Base-by-base conservation (phyloP, 2,888 invertebrate genomes). In the Sicus ferrugineus region DNA sequence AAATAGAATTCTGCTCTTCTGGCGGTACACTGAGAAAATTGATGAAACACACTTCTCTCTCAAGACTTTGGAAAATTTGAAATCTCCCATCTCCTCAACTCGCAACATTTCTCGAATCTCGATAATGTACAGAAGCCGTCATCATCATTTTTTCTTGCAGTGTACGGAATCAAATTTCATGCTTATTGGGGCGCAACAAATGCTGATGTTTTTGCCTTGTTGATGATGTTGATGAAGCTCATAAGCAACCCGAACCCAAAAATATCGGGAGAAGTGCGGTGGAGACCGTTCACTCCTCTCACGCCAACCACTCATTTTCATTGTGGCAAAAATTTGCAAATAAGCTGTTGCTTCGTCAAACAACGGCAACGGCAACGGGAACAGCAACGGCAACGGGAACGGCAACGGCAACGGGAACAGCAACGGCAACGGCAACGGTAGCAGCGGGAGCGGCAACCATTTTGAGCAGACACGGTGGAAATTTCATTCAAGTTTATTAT, bases 311-410 rank as follows among this genome's bases (percentile, higher is more conserved):
- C 73, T 73, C 73, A 70, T 70, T 71, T 70, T 72, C 72, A 58
- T 63, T 63, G 14, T n/a, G 42, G 14, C 28, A 62, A 56, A 34
- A 74, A 70, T 70, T 70, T 54, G 65, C 71, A 72, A 76, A 73
- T 73, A 75, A 76, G 75, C 76, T 76, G 76, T 76, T 76, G 76
- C 74, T 74, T 73, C 74, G 62, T 42, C 59, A 67, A 67, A 67
- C 59, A 65, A 65, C 11, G 21, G 38, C 59, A 65, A 65, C 11
- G 21, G 38, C 2, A 38, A 30, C 42, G 30, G 31, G 48, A 30
- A 46, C 16, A 16, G 48, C 16, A 48, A 58, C n/a, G n/a, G n/a
- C n/a, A n/a, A n/a, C n/a, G n/a, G n/a, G n/a, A 65, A 65, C 11
- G 21, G 38, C n/a, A n/a, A n/a, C n/a, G n/a, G n/a, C 2, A 38